Evolutionary conservation across 2,888 invertebrate species (phyloP).

Genomic region (Agrochola lychnidis): DNA sequence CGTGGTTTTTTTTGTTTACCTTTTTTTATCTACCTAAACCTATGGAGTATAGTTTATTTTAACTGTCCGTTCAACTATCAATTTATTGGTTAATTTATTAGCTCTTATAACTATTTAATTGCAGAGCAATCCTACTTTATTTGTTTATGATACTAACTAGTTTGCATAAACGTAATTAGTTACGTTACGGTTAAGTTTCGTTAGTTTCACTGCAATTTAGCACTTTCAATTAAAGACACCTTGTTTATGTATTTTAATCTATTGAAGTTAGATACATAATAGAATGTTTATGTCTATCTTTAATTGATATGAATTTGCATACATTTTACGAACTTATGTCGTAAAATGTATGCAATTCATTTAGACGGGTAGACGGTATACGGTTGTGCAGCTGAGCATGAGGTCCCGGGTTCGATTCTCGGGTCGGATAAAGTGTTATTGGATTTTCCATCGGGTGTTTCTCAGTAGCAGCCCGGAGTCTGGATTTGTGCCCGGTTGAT

Average conservation of each 20-base stretch:
- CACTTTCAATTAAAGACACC: constrained; percentile 13
- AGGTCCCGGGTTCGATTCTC: too few species aligned
- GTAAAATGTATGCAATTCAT: too few species aligned
- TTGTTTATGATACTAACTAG: constrained; percentile 21
- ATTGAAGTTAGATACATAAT: not conserved
- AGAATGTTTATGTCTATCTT: not conserved
- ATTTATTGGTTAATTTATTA: constrained; percentile 22
- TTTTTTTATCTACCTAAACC: too few species aligned
- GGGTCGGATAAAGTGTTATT: too few species aligned
- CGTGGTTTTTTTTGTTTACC: too few species aligned
- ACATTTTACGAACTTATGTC: not conserved
- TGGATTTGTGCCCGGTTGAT: too few species aligned
- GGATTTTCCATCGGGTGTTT: too few species aligned
- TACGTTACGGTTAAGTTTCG: constrained; percentile 29
- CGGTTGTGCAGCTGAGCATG: too few species aligned
- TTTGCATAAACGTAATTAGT: constrained; percentile 46
- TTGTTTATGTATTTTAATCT: constrained; percentile 24
- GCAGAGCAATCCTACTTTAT: constrained; percentile 17
- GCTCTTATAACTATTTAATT: constrained; percentile 10
- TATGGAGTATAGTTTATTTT: constrained; percentile 2
- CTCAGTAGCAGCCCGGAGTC: too few species aligned
- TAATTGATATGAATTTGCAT: not conserved
- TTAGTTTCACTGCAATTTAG: constrained; percentile 14
- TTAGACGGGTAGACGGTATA: too few species aligned
- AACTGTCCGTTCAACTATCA: not conserved